Base-by-base conservation (phyloP, 2,888 invertebrate species). In the Pseudococcus longispinus region DNA sequence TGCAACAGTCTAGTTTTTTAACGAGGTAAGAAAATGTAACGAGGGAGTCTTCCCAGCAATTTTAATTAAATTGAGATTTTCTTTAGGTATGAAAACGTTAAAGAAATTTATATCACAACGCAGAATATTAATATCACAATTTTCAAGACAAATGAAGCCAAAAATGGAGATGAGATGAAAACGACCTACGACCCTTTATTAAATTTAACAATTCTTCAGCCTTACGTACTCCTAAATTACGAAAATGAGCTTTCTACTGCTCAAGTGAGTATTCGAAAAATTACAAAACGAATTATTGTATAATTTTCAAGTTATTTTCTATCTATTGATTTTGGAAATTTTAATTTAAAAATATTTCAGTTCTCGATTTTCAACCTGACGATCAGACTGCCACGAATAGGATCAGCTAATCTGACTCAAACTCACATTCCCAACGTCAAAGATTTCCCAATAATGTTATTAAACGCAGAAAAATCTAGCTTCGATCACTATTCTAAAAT, bases 401-500 rank as follows among this genome's bases (percentile, higher is more conserved):
- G 77, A 42, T 42, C 77, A 8, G 6, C 37, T 15, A 65, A 84
- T 84, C 23, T 42, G n/a, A 32, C 60, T 9, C 37, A n/a, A 6
- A 15, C 20, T 70, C 32, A 80, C 13, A 77, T 86, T 51, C 77
- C 86, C 9, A 86, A 8, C 23, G 18, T 20, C 6, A 55, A 42
- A 20, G 55, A 77, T 80, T 86, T 86, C 18, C 32, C n/a, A 26
- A 9, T n/a, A 20, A 46, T 32, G 26, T 18, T 80, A n/a, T 13
- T 86, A 11, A 20, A 86, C 29, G 26, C 86, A 29, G 46, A 29
- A 18, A 80, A 74, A 23, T 51, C 51, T 2, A 86, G 55, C 6
- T 51, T 15, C 23, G 86, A 86, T 32, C 15, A 23, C 20, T 86
- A 86, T 55, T 86, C 86, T 15, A 77, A 32, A 80, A 86, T 86